Base-by-base conservation (phyloP, 2,113 vertebrate genomes). In the Archocentrus centrarchus region DNA sequence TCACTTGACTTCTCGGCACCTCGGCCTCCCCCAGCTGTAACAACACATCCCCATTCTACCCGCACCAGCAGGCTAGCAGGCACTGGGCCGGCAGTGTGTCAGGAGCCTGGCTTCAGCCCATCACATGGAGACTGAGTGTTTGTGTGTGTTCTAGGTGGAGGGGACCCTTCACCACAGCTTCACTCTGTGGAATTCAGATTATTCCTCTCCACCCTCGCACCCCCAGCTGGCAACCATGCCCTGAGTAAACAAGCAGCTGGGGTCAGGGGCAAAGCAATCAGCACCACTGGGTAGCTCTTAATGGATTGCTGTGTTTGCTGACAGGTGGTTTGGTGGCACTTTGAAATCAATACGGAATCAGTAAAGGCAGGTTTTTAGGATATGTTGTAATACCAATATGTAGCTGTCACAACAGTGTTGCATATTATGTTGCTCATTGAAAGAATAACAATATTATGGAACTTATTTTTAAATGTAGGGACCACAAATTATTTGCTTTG, bases 241-340 rank as follows among this genome's bases (percentile, higher is more conserved):
- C 92, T 95, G 92, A 92, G 92, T 93, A 93, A 95, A 94, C 94
- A 95, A 93, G 90, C 92, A 92, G 62, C 90, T 37, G 89, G 91
- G 94, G 93, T 94, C 93, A 89, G 91, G 92, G 94, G 90, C 94
- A 95, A 95, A 95, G 91, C 92, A 94, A 95, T 95, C 94, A 93
- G 90, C 91, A 89, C 91, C 86, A 82, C 81, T 81, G 83, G 87
- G 82, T 84, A 82, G 83, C 77, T 80, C 89, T 89, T 94, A 94
- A 95, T 93, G 89, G 85, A 93, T 92, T 86, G 80, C 86, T 89
- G 82, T 88, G 92, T 92, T 93, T 92, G 92, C 89, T 93, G 89
- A 94, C 94, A 95, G 94, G 93, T 95, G 94, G 91, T 73, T 91
- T 55, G 68, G 59, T 80, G 85, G 82, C 68, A 83, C 85, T 66